These are phyloP conservation scores for Xylocampa areola DNA, from an alignment of 2,888 invertebrate species.

Conservation along the genomic window DNA sequence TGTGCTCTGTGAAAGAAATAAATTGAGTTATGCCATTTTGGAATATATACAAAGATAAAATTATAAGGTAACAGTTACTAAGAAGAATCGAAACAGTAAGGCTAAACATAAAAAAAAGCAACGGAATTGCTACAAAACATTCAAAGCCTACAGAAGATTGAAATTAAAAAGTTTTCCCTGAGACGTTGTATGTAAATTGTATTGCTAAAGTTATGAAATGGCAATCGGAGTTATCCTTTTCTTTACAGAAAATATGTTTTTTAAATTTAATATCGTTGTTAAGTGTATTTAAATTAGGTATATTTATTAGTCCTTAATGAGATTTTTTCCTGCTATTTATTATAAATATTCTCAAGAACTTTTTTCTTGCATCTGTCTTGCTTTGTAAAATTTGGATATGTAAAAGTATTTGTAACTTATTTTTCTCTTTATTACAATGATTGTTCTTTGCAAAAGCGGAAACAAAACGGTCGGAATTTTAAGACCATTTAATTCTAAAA, in stretches of 20 bases:
- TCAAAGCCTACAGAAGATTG: slow-evolving; percentile 12
- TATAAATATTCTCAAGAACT: too few species aligned
- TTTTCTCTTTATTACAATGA: background rate
- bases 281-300: too few species aligned
- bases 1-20: slow-evolving; percentile 77
- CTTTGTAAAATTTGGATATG: background rate
- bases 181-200: slow-evolving; percentile 13
- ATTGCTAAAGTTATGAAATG: slow-evolving; percentile 21
- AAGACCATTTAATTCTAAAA: slow-evolving; percentile 14
- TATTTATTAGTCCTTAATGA: too few species aligned
- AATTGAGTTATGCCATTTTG: slow-evolving; percentile 3
- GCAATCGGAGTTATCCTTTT: slow-evolving; percentile 10
- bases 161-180: slow-evolving; percentile 33
- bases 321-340: too few species aligned
- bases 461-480: slow-evolving; percentile 13
- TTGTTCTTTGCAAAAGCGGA: background rate
- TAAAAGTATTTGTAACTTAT: background rate
- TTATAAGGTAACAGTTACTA: background rate
- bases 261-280: too few species aligned
- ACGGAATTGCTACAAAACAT: slow-evolving; percentile 15
- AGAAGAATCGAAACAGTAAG: background rate
- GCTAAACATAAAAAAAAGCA: slow-evolving; percentile 6
- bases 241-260: background rate
- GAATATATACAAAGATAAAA: background rate
- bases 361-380: too few species aligned